Evolutionary conservation across 2,113 vertebrate genomes (phyloP).

Genomic region (Grammomys dolichurus): DNA sequence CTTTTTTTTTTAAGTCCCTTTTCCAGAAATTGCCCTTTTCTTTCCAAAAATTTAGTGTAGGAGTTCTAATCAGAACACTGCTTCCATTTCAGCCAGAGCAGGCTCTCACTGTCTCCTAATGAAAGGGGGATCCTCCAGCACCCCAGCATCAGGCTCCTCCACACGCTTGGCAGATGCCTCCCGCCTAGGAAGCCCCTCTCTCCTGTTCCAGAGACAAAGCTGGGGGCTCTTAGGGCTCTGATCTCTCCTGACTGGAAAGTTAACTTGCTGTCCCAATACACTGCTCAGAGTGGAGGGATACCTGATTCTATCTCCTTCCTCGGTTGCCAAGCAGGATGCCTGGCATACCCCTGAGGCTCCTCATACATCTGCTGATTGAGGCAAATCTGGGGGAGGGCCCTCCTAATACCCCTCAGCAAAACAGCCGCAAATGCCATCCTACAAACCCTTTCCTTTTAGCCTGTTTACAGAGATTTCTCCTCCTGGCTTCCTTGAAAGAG

Average conservation of each 20-base stretch:
- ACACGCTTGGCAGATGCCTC: background rate
- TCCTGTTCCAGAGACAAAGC: background rate
- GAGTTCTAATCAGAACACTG: background rate
- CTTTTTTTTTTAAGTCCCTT: background rate
- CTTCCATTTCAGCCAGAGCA: background rate
- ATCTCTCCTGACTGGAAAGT: background rate
- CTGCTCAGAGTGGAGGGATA: background rate
- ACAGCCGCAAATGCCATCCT: background rate
- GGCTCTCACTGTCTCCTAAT: background rate
- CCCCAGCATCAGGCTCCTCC: background rate
- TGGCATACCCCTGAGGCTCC: background rate
- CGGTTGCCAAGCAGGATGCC: background rate
- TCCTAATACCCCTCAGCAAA: background rate
- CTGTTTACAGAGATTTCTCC: background rate
- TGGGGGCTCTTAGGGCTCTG: background rate
- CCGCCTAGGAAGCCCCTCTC: background rate
- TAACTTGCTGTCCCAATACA: background rate
- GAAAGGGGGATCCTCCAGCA: background rate
- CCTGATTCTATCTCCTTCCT: background rate
- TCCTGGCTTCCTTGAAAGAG: background rate
- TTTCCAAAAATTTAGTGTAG: background rate
- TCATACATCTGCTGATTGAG: background rate
- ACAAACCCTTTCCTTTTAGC: background rate
- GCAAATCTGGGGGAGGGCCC: background rate
- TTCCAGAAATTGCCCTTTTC: conserved; percentile 52